Evolutionary conservation across 2,113 vertebrate species (phyloP).

Genomic region (Daphoenositta chrysoptera): DNA sequence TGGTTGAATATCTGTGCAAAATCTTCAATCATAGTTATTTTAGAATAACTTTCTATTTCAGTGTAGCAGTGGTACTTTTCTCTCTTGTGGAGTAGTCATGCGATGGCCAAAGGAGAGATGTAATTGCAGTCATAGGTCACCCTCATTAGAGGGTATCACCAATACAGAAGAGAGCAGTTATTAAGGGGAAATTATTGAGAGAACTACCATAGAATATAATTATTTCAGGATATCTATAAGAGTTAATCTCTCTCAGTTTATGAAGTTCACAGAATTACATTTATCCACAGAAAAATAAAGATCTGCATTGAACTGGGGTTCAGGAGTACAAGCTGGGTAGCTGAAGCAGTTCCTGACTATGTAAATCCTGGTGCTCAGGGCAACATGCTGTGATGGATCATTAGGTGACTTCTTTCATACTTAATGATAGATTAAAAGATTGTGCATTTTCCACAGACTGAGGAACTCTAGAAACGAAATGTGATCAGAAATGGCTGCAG

Average conservation of each 20-base stretch:
- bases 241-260: background rate
- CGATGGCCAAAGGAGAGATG: background rate
- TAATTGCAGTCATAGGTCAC: background rate
- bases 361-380: background rate
- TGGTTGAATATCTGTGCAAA: background rate
- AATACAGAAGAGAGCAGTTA: background rate
- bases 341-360: background rate
- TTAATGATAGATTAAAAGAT: background rate
- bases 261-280: background rate
- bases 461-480: background rate
- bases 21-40: accelerated
- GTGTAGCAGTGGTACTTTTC: background rate
- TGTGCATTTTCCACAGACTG: background rate
- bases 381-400: background rate
- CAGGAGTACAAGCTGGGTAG: background rate
- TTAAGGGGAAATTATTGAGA: background rate
- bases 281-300: background rate
- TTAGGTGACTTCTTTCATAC: background rate
- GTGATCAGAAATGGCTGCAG: background rate
- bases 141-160: background rate
- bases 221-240: background rate
- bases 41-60: background rate
- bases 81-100: background rate
- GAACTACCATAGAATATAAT: background rate
- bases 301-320: background rate